Evolutionary conservation across 2,888 invertebrate genomes (phyloP).

Genomic region (Troilus luridus): DNA sequence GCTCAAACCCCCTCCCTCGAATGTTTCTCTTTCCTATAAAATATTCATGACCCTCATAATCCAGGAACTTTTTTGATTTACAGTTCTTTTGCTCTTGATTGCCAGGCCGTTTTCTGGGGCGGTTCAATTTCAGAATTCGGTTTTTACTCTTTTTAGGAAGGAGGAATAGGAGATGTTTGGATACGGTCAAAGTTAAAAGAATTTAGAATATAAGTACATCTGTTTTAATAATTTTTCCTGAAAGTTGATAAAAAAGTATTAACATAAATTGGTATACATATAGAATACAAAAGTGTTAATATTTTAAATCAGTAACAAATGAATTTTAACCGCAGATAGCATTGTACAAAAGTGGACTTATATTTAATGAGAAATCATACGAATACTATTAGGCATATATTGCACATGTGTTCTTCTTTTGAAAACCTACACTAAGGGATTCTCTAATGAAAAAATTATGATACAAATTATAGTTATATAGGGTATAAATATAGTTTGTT

Average conservation of each 20-base stretch:
- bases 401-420: too few relatives aligned
- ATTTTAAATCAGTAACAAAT: too few relatives aligned
- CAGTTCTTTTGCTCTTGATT: constrained; percentile 29
- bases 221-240: not conserved
- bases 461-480: too few relatives aligned
- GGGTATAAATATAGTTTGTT: too few relatives aligned
- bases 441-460: too few relatives aligned
- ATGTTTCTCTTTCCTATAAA: constrained; percentile 49
- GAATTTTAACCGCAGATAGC: too few relatives aligned
- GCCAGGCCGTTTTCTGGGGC: constrained; percentile 14
- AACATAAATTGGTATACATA: not conserved
- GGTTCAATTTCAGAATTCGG: not conserved
- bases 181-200: not conserved
- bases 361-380: too few relatives aligned
- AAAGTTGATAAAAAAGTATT: not conserved
- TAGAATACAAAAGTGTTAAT: not conserved
- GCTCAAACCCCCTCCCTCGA: not conserved
- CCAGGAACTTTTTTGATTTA: constrained; percentile 28
- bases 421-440: too few relatives aligned
- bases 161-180: not conserved
- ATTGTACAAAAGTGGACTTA: too few relatives aligned
- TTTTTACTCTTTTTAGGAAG: not conserved
- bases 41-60: constrained; percentile 39
- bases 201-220: not conserved
- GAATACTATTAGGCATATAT: too few relatives aligned